Evolutionary conservation across 2,888 invertebrate species (phyloP).

Genomic region (Atherix ibis): DNA sequence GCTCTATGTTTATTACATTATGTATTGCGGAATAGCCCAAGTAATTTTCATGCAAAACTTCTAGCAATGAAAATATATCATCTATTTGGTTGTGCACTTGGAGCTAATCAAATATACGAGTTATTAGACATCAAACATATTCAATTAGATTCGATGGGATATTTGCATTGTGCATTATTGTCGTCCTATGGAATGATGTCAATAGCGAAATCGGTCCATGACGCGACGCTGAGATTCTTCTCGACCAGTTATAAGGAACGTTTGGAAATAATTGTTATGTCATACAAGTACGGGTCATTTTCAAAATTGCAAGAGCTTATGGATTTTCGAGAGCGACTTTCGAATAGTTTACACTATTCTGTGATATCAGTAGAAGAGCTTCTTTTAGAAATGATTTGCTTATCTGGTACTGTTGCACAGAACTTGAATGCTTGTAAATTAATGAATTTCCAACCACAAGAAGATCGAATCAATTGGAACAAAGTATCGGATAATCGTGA

Average conservation of each 20-base stretch:
- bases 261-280: conserved; percentile 77
- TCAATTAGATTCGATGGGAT: conserved; percentile 82
- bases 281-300: conserved; percentile 90
- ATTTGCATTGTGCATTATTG: conserved; percentile 61
- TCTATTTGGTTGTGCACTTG: conserved; percentile 51
- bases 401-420: conserved; percentile 26
- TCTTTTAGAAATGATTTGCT: conserved; percentile 47
- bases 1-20: conserved; percentile 56
- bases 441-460: conserved; percentile 42
- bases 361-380: conserved; percentile 49
- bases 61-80: conserved; percentile 70
- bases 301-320: conserved; percentile 82
- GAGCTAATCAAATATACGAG: conserved; percentile 58
- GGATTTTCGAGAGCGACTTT: conserved; percentile 63
- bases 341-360: conserved; percentile 65
- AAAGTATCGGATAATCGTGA: conserved; percentile 61
- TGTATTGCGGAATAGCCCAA: conserved; percentile 59
- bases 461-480: conserved; percentile 43
- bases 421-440: conserved; percentile 37
- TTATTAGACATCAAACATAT: conserved; percentile 83
- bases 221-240: conserved; percentile 71
- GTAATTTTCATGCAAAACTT: conserved; percentile 80
- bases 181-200: conserved; percentile 55
- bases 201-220: conserved; percentile 51
- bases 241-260: conserved; percentile 79